These are phyloP conservation scores for Parambassis ranga DNA, from an alignment of 2,797 vertebrate species.

Conservation along the genomic window DNA sequence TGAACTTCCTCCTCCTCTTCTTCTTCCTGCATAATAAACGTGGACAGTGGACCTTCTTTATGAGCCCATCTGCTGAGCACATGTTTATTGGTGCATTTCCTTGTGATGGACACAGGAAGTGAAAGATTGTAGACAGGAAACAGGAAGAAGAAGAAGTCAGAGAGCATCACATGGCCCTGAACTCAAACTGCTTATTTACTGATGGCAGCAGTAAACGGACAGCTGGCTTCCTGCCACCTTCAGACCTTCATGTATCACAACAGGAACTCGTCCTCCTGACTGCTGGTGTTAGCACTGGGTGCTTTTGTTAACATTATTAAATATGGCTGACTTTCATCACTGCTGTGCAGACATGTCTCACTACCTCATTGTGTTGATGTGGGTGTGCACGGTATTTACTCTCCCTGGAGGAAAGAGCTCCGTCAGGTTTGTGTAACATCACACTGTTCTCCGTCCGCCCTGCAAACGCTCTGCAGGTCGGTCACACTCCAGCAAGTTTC, in stretches of 20 bases:
- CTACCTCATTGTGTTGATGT: neutral
- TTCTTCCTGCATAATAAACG: no score
- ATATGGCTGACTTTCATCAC: no score
- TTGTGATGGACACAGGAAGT: conserved; percentile 7
- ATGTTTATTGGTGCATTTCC: neutral
- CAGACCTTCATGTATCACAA: no score
- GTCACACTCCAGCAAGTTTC: neutral
- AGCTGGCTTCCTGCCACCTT: neutral
- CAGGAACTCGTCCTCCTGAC: no score
- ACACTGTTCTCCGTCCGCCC: neutral
- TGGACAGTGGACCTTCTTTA: no score
- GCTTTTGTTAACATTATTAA: no score
- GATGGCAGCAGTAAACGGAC: neutral
- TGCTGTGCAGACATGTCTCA: no score
- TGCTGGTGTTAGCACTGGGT: no score
- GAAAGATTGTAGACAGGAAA: conserved; percentile 15
- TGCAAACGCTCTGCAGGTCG: neutral
- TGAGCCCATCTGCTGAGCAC: no score
- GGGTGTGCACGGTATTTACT: neutral
- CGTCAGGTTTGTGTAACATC: conserved; percentile 8
- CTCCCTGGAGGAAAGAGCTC: neutral
- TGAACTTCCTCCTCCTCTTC: no score
- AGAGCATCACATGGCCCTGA: neutral
- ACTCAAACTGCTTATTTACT: conserved; percentile 4
- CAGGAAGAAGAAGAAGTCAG: conserved; percentile 32